Percentiles rank a stretch among this genome's conserved stretches.
Conservation (phyloP, 2,797 vertebrate genomes). For the Catostomus latipinnis region DNA sequence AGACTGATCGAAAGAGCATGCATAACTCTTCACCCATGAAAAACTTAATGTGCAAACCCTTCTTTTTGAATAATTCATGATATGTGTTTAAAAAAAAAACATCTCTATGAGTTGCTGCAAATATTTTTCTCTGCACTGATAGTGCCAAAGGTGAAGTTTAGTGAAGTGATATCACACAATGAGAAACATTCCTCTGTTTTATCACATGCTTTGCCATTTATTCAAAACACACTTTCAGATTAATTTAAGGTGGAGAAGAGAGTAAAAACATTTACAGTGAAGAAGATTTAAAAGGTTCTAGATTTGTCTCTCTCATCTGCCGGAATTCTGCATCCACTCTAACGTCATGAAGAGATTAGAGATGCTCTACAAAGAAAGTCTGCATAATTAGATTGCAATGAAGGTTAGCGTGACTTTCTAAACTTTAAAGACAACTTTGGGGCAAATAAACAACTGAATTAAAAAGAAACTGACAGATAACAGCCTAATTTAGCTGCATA, state of each 20-base stretch:
- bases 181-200: slow-evolving; percentile 8
- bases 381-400: neutral
- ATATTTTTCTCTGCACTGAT: neutral
- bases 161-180: neutral
- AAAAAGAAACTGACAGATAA: slow-evolving; percentile 1
- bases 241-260: slow-evolving; percentile 36
- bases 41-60: neutral
- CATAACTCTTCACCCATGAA: neutral
- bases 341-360: slow-evolving; percentile 13
- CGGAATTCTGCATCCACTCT: neutral
- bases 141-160: slow-evolving; percentile 1
- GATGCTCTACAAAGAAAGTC: neutral
- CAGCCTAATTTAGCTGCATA: neutral
- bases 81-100: neutral
- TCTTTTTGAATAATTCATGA: slow-evolving; percentile 15
- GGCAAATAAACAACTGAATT: slow-evolving; percentile 11
- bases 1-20: neutral
- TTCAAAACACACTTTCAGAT: slow-evolving; percentile 1
- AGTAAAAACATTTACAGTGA: slow-evolving; percentile 16
- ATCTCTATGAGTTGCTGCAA: neutral
- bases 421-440: slow-evolving; percentile 12
- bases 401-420: slow-evolving; percentile 25
- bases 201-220: slow-evolving; percentile 19
- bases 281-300: neutral
- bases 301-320: slow-evolving; percentile 2